A percentile compares a stretch with the other conserved stretches of the same genome.
Evolutionary conservation across 2,888 invertebrate genomes (phyloP).

Genomic region (Amblyteles armatorius): DNA sequence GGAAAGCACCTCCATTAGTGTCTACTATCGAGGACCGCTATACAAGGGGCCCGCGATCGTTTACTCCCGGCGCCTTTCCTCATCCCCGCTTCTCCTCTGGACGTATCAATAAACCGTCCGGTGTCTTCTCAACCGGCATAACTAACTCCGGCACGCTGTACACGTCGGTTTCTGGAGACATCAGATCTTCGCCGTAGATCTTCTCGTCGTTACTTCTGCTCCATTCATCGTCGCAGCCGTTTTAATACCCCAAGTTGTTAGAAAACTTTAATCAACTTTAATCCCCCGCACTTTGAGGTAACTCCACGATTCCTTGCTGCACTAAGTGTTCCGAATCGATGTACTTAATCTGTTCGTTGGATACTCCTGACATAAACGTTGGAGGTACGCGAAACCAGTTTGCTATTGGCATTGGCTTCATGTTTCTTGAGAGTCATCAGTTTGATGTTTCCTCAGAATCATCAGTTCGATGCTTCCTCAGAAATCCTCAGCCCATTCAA

Average conservation of each 20-base stretch:
- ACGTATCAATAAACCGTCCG: slow-evolving; percentile 77
- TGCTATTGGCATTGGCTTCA: neutral
- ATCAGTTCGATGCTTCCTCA: neutral
- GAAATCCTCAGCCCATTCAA: neutral
- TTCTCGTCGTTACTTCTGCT: neutral
- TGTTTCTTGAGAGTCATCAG: neutral
- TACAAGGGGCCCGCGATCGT: slow-evolving; percentile 57
- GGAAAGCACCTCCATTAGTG: slow-evolving; percentile 75
- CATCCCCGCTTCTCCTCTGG: slow-evolving; percentile 71
- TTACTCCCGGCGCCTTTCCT: slow-evolving; percentile 69
- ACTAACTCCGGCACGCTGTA: slow-evolving; percentile 12
- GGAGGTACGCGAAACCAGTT: neutral
- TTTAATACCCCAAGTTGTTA: neutral
- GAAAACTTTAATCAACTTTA: neutral
- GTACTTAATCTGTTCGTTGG: neutral
- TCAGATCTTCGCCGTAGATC: slow-evolving; percentile 17
- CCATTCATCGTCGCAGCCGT: neutral
- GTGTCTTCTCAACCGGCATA: slow-evolving; percentile 60
- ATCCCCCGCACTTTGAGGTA: neutral
- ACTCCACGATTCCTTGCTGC: neutral
- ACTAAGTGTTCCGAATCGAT: neutral
- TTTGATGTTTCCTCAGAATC: too few relatives aligned
- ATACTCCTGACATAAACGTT: neutral
- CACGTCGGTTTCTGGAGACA: slow-evolving; percentile 31
- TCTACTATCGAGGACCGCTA: slow-evolving; percentile 65